A percentile compares a stretch with the other conserved stretches of the same genome.
phyloP scores from a whole-genome alignment of 2,113 vertebrate genomes.

The Notothenia rossii region DNA sequence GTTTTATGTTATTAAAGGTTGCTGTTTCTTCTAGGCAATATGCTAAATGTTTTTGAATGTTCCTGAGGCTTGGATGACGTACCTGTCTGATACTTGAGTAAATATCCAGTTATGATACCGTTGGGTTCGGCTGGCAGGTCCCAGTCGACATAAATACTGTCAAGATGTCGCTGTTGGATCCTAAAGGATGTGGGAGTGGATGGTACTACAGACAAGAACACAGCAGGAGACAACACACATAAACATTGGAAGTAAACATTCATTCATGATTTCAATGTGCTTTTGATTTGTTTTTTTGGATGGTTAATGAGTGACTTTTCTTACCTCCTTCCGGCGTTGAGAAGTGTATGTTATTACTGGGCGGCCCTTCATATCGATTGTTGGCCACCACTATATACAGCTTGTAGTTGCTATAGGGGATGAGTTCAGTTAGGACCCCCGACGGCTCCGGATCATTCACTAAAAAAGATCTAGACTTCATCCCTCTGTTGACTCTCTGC shows the following conservation, averaged over 20 bases:
- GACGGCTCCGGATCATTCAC: conserved; percentile 85
- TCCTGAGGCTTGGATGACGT: no score
- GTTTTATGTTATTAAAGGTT: not conserved
- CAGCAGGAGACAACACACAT: conserved; percentile 20
- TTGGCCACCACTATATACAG: conserved; percentile 96
- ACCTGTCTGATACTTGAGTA: not conserved
- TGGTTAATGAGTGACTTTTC: not conserved
- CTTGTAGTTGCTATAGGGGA: conserved; percentile 97
- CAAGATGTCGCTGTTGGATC: conserved; percentile 93
- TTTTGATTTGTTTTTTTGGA: not conserved
- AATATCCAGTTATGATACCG: conserved; percentile 93
- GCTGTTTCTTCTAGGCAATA: not conserved
- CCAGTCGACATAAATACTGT: conserved; percentile 94
- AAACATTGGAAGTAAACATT: not conserved
- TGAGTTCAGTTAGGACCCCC: conserved; percentile 88
- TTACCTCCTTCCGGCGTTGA: conserved; percentile 97
- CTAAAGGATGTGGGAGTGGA: conserved; percentile 91
- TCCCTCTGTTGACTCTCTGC: conserved; percentile 90
- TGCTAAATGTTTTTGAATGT: no score
- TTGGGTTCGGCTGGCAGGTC: conserved; percentile 94
- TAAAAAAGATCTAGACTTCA: conserved; percentile 88
- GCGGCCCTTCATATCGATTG: conserved; percentile 92
- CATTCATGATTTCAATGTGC: no score
- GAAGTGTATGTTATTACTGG: conserved; percentile 92
- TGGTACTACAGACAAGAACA: conserved; percentile 85